Percentiles rank a stretch among this genome's conserved stretches.
phyloP scores from a whole-genome alignment of 2,888 invertebrate genomes.

The Hypselothyrea guttata region DNA sequence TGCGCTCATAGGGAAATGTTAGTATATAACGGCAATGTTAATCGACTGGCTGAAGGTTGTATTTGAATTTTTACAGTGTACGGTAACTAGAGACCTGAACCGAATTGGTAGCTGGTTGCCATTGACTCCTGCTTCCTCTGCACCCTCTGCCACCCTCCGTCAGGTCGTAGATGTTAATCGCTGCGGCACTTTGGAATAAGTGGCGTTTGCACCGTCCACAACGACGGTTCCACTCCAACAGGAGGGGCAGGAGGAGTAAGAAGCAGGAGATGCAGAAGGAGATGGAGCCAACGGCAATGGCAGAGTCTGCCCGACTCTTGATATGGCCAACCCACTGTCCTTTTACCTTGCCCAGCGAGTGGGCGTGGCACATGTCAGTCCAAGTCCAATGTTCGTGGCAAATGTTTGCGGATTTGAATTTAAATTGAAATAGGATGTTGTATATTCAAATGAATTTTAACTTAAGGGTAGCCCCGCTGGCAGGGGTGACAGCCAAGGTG shows the following conservation, averaged over 20 bases:
- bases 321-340: constrained; percentile 45
- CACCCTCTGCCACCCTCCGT: constrained; percentile 25
- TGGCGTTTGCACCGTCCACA: constrained; percentile 71
- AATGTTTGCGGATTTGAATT: constrained; percentile 81
- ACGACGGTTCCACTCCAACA: constrained; percentile 24
- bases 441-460: constrained; percentile 80
- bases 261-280: constrained; percentile 13
- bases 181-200: constrained; percentile 75
- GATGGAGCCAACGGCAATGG: constrained; percentile 25
- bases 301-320: constrained; percentile 42
- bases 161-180: constrained; percentile 77
- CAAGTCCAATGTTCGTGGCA: constrained; percentile 62
- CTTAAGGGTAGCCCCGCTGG: constrained; percentile 73
- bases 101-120: constrained; percentile 39
- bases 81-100: constrained; percentile 1
- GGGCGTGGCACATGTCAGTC: constrained; percentile 68
- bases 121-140: constrained; percentile 6
- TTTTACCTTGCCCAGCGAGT: constrained; percentile 17
- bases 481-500: constrained; percentile 15
- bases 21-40: too few relatives aligned
- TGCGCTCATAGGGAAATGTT: too few relatives aligned
- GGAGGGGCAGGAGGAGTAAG: constrained; percentile 15
- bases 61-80: too few relatives aligned
- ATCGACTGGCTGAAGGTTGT: too few relatives aligned
- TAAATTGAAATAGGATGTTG: constrained; percentile 81